Evolutionary conservation across 2,797 vertebrate species (phyloP), one percentile per base, ranked within the genome.

Genomic region (Poecilia picta): DNA sequence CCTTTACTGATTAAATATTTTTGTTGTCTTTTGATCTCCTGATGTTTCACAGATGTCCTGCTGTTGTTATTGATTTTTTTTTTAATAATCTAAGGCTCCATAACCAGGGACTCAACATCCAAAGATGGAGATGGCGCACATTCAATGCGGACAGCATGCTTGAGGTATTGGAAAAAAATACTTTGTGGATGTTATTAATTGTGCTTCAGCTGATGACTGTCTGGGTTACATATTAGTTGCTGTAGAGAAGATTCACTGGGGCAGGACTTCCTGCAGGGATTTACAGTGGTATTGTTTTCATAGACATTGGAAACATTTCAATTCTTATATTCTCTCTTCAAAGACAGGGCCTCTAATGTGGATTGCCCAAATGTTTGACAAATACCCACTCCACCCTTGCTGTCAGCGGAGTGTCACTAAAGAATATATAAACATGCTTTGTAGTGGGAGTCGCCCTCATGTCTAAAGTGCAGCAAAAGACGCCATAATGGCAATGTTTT

Each of bases 151-250:
- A 74, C 49, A 73, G 55, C 57, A 59, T 36, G 39, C 73, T 66
- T 23, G 55, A 81, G 81, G 18, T 73, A 83, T 77, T 75, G 51
- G 8, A 41, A 41, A 68, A 80, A 92, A 91, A 92, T 2, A 89
- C 86, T 68, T 88, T 7, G 25, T 51, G 53, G 85, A 33, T 62
- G 31, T 93, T 91, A 94, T 93, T 83, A 91, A 94, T 88, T 82
- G 89, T 91, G 91, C 93, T 92, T 81, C 46, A 81, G 95, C 77
- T 92, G 89, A 92, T 81, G 82, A 80, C 87, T 94, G 93, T 93
- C 93, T 83, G 59, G 83, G 88, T 95, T 94, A 92, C 94, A 94
- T 94, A 94, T 93, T 94, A 91, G 90, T 91, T 88, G 87, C 79
- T 87, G 87, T 84, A 91, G 86, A 80, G 87, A 84, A 73, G 77